Percentiles rank a stretch among this genome's conserved stretches.
These are phyloP conservation scores for Cyclophora punctaria DNA, from an alignment of 2,888 invertebrate species.

Conservation along the genomic window DNA sequence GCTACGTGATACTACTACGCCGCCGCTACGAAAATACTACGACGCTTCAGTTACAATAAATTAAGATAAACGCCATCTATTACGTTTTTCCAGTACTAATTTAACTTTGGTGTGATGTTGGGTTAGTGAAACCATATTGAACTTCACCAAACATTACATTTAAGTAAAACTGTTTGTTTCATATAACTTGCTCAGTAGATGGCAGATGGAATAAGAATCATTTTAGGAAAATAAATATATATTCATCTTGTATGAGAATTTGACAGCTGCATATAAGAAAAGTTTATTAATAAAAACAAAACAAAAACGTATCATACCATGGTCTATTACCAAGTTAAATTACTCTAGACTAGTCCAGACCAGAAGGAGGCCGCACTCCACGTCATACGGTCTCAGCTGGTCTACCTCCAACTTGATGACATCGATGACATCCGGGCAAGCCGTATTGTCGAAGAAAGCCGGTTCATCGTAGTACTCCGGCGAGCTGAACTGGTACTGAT, in stretches of 20 bases:
- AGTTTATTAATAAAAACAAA: too few species aligned
- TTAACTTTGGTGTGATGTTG: too few species aligned
- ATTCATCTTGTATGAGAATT: too few species aligned
- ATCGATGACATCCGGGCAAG: constrained; percentile 41
- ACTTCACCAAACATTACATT: too few species aligned
- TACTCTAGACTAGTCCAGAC: constrained; percentile 45
- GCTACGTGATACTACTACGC: too few species aligned
- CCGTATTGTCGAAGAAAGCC: constrained; percentile 24
- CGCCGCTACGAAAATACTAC: too few species aligned
- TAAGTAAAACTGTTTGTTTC: too few species aligned
- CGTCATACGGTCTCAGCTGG: constrained; percentile 42
- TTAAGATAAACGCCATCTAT: constrained; percentile 20
- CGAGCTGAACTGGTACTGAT: constrained; percentile 53
- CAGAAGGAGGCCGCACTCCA: constrained; percentile 43
- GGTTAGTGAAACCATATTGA: too few species aligned
- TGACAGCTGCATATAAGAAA: too few species aligned
- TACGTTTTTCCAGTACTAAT: neutral
- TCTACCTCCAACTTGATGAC: constrained; percentile 40
- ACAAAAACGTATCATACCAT: too few species aligned
- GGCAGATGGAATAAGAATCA: neutral
- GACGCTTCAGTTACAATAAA: neutral
- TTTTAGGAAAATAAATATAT: too few species aligned
- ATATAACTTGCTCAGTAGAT: constrained; percentile 3
- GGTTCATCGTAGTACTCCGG: constrained; percentile 54
- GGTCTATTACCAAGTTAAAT: neutral